Conservation (phyloP, 2,113 vertebrate species). For the Camelus bactrianus region DNA sequence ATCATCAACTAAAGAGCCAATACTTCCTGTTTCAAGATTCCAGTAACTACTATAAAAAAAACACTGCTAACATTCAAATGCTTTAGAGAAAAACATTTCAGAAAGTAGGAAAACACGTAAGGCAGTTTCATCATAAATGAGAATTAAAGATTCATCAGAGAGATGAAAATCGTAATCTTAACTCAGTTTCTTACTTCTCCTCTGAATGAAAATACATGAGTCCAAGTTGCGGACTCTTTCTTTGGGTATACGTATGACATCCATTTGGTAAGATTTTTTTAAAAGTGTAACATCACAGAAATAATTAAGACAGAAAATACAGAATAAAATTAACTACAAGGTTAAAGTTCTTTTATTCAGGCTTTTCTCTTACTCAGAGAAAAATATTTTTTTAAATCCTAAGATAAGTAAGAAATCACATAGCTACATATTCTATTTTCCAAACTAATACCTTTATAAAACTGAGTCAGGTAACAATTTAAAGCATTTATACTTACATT, state of each 20-base stretch:
- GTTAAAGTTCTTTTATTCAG: slow-evolving; percentile 10
- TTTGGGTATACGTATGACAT: not conserved
- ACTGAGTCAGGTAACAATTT: slow-evolving; percentile 49
- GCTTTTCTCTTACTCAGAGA: not conserved
- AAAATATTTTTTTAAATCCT: not conserved
- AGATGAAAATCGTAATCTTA: slow-evolving; percentile 49
- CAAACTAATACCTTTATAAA: not conserved
- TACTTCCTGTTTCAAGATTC: not conserved
- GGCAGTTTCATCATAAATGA: not conserved
- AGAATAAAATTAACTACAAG: slow-evolving; percentile 23
- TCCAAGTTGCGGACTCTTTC: not conserved
- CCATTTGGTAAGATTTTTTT: not conserved
- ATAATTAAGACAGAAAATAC: not conserved
- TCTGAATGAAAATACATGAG: not conserved
- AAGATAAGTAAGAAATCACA: slow-evolving; percentile 9
- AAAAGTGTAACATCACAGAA: slow-evolving; percentile 1
- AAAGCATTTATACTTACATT: slow-evolving; percentile 89
- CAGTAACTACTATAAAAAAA: not conserved
- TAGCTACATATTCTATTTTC: not conserved
- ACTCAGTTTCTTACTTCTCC: not conserved
- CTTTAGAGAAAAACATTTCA: slow-evolving; percentile 33
- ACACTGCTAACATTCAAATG: not conserved
- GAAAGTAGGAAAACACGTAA: slow-evolving; percentile 21
- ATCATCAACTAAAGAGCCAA: slow-evolving; percentile 14
- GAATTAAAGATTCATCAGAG: not conserved